These are phyloP conservation scores for Staurois parvus DNA, from an alignment of 2,797 vertebrate genomes.

Conservation along the genomic window DNA sequence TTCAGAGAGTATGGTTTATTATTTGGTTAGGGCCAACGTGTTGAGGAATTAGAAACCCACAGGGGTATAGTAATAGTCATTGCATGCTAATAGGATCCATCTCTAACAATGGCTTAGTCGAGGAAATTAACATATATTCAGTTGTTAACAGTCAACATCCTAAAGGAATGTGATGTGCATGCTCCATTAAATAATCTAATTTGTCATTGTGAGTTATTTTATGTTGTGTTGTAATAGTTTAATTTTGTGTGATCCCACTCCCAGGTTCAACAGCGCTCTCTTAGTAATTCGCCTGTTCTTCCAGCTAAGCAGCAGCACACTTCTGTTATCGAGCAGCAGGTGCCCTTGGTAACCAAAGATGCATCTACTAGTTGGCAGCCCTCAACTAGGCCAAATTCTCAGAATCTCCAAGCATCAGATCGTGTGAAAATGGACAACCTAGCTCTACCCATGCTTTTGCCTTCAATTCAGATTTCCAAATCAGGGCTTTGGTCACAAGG, in stretches of 20 bases:
- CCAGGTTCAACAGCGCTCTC: constrained; percentile 79
- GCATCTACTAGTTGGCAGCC: constrained; percentile 72
- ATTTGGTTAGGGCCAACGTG: neutral
- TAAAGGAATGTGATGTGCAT: constrained; percentile 54
- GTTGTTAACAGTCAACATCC: constrained; percentile 36
- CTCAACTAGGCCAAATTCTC: constrained; percentile 69
- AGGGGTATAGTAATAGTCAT: neutral
- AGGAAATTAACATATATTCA: constrained; percentile 19
- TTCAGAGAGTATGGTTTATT: neutral
- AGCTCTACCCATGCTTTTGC: constrained; percentile 58
- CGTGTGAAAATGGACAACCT: constrained; percentile 57
- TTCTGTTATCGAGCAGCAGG: constrained; percentile 71
- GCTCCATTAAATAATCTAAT: constrained; percentile 55
- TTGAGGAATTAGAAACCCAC: neutral
- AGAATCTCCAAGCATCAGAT: constrained; percentile 55
- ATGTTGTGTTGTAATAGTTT: constrained; percentile 66
- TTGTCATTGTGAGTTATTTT: constrained; percentile 63
- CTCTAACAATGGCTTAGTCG: constrained; percentile 12
- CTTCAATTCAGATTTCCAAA: constrained; percentile 61
- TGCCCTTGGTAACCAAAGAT: constrained; percentile 69
- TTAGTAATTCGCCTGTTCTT: constrained; percentile 83
- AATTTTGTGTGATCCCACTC: constrained; percentile 78
- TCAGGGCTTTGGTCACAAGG: constrained; percentile 53
- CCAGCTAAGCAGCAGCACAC: constrained; percentile 77
- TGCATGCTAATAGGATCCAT: constrained; percentile 40